phyloP scores from a whole-genome alignment of 2,888 invertebrate species.

The Ichneumon xanthorius region DNA sequence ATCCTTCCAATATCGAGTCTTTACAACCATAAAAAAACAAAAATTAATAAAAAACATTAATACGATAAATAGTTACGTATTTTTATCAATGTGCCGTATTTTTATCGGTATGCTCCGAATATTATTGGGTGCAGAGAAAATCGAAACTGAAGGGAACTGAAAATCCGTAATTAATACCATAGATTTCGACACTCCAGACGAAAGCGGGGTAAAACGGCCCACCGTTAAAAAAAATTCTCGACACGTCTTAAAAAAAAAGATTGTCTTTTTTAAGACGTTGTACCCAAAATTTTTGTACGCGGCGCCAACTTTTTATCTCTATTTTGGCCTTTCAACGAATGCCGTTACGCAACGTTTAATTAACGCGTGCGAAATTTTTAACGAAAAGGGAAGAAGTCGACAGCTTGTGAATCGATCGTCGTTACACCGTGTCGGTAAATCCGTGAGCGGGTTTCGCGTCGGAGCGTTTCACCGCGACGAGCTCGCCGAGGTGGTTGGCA shows the following conservation, averaged over 20 bases:
- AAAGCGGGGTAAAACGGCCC: background rate
- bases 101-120: background rate
- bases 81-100: background rate
- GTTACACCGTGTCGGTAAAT: conserved; percentile 26
- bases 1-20: no score
- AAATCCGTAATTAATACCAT: no score
- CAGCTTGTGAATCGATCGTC: conserved; percentile 18
- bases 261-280: background rate
- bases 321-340: no score
- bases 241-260: no score
- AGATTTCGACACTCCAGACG: background rate
- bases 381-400: background rate
- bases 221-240: background rate
- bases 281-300: background rate
- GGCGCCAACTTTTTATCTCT: background rate
- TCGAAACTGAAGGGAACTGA: no score
- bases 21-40: background rate
- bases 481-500: conserved; percentile 28
- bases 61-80: background rate
- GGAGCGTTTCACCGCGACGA: conserved; percentile 1
- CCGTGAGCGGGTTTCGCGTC: background rate
- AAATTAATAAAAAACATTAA: background rate
- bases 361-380: background rate
- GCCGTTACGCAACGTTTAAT: no score
- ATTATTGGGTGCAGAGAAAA: background rate